Conservation (phyloP, 2,888 invertebrate genomes). For the Melinaea menophilus region DNA sequence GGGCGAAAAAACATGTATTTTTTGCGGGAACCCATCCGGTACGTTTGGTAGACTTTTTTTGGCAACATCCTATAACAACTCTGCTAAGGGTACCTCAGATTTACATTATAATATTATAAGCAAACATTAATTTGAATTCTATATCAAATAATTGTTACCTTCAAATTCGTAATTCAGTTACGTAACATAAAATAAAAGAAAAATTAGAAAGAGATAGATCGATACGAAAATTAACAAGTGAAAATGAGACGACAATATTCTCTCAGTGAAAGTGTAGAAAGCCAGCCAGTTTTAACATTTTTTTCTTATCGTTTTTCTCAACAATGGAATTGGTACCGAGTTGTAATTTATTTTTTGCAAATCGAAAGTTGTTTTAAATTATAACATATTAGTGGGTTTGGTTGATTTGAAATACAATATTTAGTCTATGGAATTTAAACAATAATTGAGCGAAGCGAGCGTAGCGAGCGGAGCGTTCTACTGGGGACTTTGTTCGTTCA, state of each 20-base stretch:
- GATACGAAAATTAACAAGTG: constrained; percentile 24
- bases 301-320: constrained; percentile 35
- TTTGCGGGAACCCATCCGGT: no score
- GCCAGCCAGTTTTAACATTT: constrained; percentile 30
- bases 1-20: no score
- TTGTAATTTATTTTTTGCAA: constrained; percentile 41
- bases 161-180: constrained; percentile 9
- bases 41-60: no score
- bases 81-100: no score
- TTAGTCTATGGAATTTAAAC: background rate
- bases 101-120: no score
- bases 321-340: constrained; percentile 42
- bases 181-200: constrained; percentile 25
- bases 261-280: constrained; percentile 40
- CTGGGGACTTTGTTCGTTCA: no score
- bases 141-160: no score
- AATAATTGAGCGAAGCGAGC: no score
- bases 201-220: constrained; percentile 8
- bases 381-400: constrained; percentile 2
- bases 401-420: background rate
- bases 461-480: no score
- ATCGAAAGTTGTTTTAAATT: constrained; percentile 50
- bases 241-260: constrained; percentile 20
- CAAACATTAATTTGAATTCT: no score
- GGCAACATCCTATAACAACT: no score